phyloP scores from a whole-genome alignment of 2,888 invertebrate genomes.

The Platycnemis pennipes region DNA sequence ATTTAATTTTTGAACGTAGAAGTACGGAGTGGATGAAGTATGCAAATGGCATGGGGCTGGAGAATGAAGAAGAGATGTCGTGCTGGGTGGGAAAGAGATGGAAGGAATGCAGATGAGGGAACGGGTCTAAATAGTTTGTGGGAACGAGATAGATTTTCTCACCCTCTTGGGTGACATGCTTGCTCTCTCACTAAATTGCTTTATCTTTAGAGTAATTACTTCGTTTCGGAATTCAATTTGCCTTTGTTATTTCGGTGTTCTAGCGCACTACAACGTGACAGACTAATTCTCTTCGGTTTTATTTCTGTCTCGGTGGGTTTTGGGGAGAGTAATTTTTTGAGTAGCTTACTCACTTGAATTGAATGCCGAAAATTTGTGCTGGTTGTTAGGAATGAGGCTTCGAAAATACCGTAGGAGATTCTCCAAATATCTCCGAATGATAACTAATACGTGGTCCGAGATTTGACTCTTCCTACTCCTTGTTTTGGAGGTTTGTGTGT shows the following conservation, averaged over 20 bases:
- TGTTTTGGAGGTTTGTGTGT: no score
- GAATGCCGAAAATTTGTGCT: background rate
- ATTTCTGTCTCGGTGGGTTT: background rate
- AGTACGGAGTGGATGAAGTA: background rate
- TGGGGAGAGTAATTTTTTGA: background rate
- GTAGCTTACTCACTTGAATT: background rate
- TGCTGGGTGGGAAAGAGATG: background rate
- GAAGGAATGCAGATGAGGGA: background rate
- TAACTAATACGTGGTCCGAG: no score
- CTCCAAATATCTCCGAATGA: no score
- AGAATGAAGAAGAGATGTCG: background rate
- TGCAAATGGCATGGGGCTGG: background rate
- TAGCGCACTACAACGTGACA: background rate
- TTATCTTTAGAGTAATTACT: slow-evolving; percentile 15
- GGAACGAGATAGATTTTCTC: slow-evolving; percentile 35
- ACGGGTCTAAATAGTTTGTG: background rate
- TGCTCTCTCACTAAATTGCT: slow-evolving; percentile 26
- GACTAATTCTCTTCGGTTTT: background rate
- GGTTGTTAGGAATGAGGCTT: no score
- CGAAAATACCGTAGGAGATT: no score
- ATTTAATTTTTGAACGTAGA: background rate
- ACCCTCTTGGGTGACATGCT: background rate
- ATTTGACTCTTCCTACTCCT: no score
- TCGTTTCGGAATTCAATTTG: slow-evolving; percentile 15
- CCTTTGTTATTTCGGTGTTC: background rate